phyloP scores from a whole-genome alignment of 2,888 invertebrate species.

The Sesia apiformis region DNA sequence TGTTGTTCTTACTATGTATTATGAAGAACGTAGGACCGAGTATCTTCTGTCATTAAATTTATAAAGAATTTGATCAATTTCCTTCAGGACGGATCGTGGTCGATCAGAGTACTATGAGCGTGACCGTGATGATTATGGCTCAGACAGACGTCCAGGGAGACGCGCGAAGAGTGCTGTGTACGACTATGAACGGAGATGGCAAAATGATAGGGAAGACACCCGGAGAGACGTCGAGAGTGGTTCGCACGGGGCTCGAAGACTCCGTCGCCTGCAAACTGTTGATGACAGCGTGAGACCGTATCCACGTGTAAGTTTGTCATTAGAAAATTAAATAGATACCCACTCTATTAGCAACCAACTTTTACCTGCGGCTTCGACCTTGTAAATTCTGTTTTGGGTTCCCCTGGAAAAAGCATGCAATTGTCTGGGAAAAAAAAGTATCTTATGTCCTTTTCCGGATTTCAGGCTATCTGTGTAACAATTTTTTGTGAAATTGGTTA shows the following conservation, averaged over 20 bases:
- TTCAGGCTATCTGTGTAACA: too few species aligned
- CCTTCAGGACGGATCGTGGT: constrained; percentile 35
- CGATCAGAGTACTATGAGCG: constrained; percentile 50
- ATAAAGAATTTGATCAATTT: too few species aligned
- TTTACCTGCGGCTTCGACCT: too few species aligned
- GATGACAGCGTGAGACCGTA: constrained; percentile 33
- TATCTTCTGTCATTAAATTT: too few species aligned
- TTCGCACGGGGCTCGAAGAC: constrained; percentile 20
- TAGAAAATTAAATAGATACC: not conserved
- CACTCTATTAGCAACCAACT: not conserved
- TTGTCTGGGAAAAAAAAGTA: too few species aligned
- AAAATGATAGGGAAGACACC: constrained; percentile 17
- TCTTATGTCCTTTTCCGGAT: too few species aligned
- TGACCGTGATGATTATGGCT: constrained; percentile 30
- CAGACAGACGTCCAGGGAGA: constrained; percentile 30
- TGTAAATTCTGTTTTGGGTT: too few species aligned
- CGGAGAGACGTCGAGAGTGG: constrained; percentile 17
- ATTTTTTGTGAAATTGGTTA: too few species aligned
- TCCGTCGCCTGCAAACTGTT: constrained; percentile 44
- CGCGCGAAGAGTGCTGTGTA: constrained; percentile 51
- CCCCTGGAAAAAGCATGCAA: too few species aligned
- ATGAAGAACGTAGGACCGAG: too few species aligned
- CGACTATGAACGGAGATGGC: constrained; percentile 37
- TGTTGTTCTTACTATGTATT: too few species aligned
- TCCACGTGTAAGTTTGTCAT: constrained; percentile 22